Percentiles rank a stretch among this genome's conserved stretches.
Evolutionary conservation across 2,888 invertebrate species (phyloP).

Genomic region (Holacanthella duospinosa): DNA sequence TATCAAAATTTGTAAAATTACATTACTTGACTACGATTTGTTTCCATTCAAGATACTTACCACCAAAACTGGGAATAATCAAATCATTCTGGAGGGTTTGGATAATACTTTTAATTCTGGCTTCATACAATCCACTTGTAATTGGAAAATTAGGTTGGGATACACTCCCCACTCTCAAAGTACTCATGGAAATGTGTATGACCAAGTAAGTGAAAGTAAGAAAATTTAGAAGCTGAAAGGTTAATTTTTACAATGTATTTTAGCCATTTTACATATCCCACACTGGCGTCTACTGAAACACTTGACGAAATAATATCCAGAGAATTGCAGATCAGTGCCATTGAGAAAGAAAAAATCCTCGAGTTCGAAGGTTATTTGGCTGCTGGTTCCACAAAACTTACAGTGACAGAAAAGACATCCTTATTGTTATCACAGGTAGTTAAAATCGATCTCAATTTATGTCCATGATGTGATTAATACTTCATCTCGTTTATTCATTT

Average conservation of each 20-base stretch:
- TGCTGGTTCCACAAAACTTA: slow-evolving; percentile 73
- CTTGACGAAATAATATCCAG: slow-evolving; percentile 53
- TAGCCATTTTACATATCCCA: slow-evolving; percentile 60
- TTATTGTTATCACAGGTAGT: slow-evolving; percentile 64
- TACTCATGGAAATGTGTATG: slow-evolving; percentile 92
- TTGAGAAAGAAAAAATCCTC: slow-evolving; percentile 67
- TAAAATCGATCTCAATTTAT: no score
- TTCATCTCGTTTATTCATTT: no score
- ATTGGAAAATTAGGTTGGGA: slow-evolving; percentile 81
- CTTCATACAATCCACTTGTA: slow-evolving; percentile 80
- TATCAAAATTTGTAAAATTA: not conserved
- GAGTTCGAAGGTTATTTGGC: slow-evolving; percentile 88
- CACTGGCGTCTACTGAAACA: slow-evolving; percentile 50
- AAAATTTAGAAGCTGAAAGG: not conserved
- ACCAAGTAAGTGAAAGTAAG: slow-evolving; percentile 58
- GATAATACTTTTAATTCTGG: slow-evolving; percentile 72
- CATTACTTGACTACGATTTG: slow-evolving; percentile 6
- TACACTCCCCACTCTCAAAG: slow-evolving; percentile 77
- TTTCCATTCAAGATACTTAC: slow-evolving; percentile 50
- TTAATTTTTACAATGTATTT: slow-evolving; percentile 31
- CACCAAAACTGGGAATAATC: slow-evolving; percentile 83
- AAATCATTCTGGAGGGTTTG: slow-evolving; percentile 91
- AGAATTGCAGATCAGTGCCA: slow-evolving; percentile 56
- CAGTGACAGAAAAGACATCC: slow-evolving; percentile 82
- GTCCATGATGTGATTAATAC: not conserved